These are phyloP conservation scores for Lepisosteus oculatus DNA, from an alignment of 2,113 vertebrate genomes.

Conservation along the genomic window DNA sequence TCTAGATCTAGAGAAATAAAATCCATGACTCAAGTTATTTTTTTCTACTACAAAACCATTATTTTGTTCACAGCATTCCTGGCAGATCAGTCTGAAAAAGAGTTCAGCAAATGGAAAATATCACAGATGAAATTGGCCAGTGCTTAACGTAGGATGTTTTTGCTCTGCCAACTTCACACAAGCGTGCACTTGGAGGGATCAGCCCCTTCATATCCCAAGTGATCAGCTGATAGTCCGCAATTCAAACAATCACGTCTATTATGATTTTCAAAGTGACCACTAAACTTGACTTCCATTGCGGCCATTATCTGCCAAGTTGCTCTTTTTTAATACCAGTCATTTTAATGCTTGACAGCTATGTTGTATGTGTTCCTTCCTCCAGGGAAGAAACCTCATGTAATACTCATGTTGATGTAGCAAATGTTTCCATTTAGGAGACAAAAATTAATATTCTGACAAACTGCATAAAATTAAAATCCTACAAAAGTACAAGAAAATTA, in stretches of 20 bases:
- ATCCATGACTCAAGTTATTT: background rate
- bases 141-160: slow-evolving; percentile 7
- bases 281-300: slow-evolving; percentile 4
- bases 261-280: slow-evolving; percentile 7
- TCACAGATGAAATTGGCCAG: slow-evolving; percentile 2
- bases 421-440: too few relatives aligned
- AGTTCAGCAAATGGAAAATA: slow-evolving; percentile 19
- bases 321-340: background rate
- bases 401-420: too few relatives aligned
- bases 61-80: slow-evolving; percentile 4
- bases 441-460: too few relatives aligned
- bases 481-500: too few relatives aligned
- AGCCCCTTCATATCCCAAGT: background rate
- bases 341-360: background rate
- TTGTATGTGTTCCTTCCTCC: too few relatives aligned
- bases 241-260: background rate
- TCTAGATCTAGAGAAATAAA: background rate
- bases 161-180: slow-evolving; percentile 13
- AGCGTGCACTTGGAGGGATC: slow-evolving; percentile 3
- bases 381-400: too few relatives aligned
- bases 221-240: background rate
- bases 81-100: background rate
- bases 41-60: slow-evolving; percentile 9
- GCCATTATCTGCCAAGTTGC: slow-evolving; percentile 10
- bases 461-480: too few relatives aligned